Conservation (phyloP, 2,888 invertebrate species). For the Hoplodrina blanda region DNA sequence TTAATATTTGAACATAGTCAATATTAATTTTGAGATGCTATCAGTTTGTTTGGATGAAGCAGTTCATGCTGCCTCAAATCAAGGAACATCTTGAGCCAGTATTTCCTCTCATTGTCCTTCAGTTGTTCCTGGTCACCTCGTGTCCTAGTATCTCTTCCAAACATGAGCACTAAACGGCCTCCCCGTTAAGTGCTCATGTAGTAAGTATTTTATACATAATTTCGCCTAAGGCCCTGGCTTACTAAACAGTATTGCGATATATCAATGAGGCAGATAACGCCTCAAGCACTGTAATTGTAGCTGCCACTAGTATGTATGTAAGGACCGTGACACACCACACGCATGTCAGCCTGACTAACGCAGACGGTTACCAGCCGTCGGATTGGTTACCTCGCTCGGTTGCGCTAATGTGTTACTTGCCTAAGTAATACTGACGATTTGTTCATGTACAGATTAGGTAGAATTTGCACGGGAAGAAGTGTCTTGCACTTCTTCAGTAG, state of each 20-base stretch:
- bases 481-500: background rate
- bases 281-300: background rate
- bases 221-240: background rate
- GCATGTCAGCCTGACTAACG: conserved; percentile 30
- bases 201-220: too few species aligned
- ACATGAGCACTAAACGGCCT: too few species aligned
- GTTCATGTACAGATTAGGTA: background rate
- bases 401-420: conserved; percentile 25
- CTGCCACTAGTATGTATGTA: background rate
- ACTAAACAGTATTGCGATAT: background rate
- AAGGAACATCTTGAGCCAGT: too few species aligned
- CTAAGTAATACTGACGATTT: conserved; percentile 31
- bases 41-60: background rate
- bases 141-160: too few species aligned
- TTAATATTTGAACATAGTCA: too few species aligned
- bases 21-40: too few species aligned
- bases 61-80: too few species aligned
- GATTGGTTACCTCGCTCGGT: conserved; percentile 20
- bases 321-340: conserved; percentile 24
- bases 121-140: too few species aligned
- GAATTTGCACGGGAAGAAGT: background rate
- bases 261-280: background rate
- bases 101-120: too few species aligned
- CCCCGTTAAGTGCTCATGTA: too few species aligned
- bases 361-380: conserved; percentile 15